These are phyloP conservation scores for Drosophila santomea DNA, from an alignment of 1,140 invertebrate genomes.

Conservation along the genomic window DNA sequence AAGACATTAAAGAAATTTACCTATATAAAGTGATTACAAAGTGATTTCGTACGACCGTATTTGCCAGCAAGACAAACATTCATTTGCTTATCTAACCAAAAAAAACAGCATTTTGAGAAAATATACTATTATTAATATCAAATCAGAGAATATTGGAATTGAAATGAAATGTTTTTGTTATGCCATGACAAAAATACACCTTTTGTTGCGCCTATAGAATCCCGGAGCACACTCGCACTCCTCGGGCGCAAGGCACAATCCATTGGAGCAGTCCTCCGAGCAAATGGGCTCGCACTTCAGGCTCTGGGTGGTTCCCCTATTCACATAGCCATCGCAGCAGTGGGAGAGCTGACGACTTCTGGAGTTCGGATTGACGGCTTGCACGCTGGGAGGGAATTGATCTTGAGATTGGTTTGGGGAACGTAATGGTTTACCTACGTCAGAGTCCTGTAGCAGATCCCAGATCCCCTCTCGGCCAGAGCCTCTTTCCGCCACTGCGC, in stretches of 20 bases:
- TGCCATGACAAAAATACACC: neutral
- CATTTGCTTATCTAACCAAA: too few species aligned
- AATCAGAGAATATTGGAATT: too few species aligned
- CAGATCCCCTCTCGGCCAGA: conserved; percentile 39
- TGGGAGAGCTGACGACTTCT: conserved; percentile 61
- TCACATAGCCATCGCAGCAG: conserved; percentile 69
- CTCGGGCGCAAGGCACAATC: conserved; percentile 85
- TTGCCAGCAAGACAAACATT: too few species aligned
- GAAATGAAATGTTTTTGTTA: neutral
- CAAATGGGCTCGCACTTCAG: conserved; percentile 86
- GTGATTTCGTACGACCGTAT: too few species aligned
- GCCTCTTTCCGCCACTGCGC: conserved; percentile 18
- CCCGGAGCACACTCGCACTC: conserved; percentile 85
- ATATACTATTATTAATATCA: too few species aligned
- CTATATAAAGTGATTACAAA: too few species aligned
- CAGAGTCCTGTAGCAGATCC: conserved; percentile 50
- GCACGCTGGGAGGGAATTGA: conserved; percentile 28
- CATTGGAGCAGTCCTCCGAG: conserved; percentile 86
- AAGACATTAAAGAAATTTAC: too few species aligned
- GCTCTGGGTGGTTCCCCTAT: conserved; percentile 24
- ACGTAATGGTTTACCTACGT: neutral
- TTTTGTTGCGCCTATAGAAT: conserved; percentile 29
- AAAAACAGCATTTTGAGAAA: too few species aligned
- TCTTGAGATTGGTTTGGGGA: neutral
- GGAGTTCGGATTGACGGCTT: conserved; percentile 58